Percentiles rank a stretch among this genome's conserved stretches.
Evolutionary conservation across 1,140 invertebrate species (phyloP).

Genomic region (Leucophenga varia): DNA sequence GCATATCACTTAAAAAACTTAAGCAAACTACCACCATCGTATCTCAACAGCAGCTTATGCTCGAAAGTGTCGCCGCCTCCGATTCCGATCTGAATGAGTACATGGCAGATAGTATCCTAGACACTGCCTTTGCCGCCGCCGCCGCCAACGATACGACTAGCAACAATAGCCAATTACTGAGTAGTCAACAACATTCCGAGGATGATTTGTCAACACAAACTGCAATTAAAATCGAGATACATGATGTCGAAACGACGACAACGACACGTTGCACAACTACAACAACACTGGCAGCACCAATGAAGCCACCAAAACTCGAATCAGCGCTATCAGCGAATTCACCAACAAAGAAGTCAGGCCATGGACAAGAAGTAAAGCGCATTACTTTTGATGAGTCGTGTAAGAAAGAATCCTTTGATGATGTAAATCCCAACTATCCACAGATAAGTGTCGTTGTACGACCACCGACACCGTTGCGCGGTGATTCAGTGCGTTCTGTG

Average conservation of each 20-base stretch:
- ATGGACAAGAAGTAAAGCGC: constrained; percentile 56
- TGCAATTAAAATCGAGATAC: constrained; percentile 47
- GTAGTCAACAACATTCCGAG: constrained; percentile 45
- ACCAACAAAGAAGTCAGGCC: constrained; percentile 45
- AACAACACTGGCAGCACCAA: constrained; percentile 15
- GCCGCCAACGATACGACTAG: constrained; percentile 34
- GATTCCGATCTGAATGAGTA: constrained; percentile 10
- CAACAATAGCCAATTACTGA: constrained; percentile 19
- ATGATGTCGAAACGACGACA: constrained; percentile 29
- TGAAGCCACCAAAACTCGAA: constrained; percentile 19
- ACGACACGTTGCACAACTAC: constrained; percentile 16
- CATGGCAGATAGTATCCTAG: too few relatives aligned
- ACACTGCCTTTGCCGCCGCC: too few relatives aligned
- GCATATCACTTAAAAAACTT: constrained; percentile 45
- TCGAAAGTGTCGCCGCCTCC: constrained; percentile 25
- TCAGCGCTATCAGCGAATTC: constrained; percentile 35
- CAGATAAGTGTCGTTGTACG: constrained; percentile 70
- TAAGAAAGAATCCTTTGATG: constrained; percentile 58
- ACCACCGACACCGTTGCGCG: constrained; percentile 66
- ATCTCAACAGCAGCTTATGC: constrained; percentile 50
- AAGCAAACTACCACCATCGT: constrained; percentile 46
- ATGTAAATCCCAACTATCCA: constrained; percentile 57
- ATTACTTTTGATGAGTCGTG: constrained; percentile 57
- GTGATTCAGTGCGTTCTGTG: constrained; percentile 33
- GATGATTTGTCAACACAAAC: constrained; percentile 50